Conservation (phyloP, 2,888 invertebrate genomes). For the Microctonus hyperodae region DNA sequence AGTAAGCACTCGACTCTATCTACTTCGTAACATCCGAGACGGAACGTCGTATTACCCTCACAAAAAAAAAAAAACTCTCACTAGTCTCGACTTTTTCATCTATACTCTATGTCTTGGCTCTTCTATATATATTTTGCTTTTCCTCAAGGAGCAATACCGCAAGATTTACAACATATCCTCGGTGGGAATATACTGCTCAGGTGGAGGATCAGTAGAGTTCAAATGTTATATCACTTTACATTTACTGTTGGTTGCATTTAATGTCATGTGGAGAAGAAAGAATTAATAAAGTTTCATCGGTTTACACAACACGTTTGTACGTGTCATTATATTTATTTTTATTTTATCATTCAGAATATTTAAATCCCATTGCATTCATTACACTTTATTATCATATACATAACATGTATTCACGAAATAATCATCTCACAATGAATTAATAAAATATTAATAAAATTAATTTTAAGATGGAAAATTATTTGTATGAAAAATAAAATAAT, state of each 20-base stretch:
- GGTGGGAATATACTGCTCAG: background rate
- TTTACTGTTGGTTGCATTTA: too few relatives aligned
- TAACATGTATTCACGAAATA: background rate
- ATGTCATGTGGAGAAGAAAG: too few relatives aligned
- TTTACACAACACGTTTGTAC: background rate
- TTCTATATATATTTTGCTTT: too few relatives aligned
- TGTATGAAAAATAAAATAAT: background rate
- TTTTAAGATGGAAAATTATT: conserved; percentile 1
- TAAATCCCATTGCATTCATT: background rate
- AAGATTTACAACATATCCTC: background rate
- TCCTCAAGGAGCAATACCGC: background rate
- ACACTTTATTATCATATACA: background rate
- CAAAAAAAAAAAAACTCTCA: background rate
- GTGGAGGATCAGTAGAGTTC: background rate
- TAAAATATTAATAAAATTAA: too few relatives aligned
- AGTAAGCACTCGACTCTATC: background rate
- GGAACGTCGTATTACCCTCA: background rate
- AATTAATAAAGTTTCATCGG: too few relatives aligned
- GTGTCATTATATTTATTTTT: background rate
- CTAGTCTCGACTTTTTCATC: background rate
- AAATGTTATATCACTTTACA: background rate
- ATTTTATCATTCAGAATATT: background rate
- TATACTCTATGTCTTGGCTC: too few relatives aligned
- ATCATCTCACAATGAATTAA: background rate
- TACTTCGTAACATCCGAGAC: background rate